phyloP scores from a whole-genome alignment of 2,797 vertebrate species.

The Phaenicophaeus curvirostris region DNA sequence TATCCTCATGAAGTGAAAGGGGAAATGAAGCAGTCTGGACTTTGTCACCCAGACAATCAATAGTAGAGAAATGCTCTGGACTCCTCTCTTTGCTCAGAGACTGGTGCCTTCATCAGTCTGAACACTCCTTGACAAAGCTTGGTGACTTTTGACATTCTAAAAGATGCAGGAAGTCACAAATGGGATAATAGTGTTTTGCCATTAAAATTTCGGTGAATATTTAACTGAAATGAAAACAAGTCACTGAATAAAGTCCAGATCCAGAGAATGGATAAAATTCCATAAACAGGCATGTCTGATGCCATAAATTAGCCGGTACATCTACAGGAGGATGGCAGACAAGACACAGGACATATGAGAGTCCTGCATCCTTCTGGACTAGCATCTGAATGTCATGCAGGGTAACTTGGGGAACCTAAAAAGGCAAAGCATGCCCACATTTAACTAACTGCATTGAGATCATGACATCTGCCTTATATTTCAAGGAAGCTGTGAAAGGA shows the following conservation, averaged over 20 bases:
- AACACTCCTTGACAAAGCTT: neutral
- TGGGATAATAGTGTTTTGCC: neutral
- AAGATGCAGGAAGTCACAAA: neutral
- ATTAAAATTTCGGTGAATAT: neutral
- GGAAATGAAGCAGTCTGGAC: neutral
- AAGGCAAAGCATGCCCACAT: neutral
- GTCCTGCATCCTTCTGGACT: neutral
- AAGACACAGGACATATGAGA: neutral
- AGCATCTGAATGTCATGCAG: neutral
- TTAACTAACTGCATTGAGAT: neutral
- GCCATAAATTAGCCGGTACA: neutral
- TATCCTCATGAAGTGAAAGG: neutral
- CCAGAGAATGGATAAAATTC: neutral
- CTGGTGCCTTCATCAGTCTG: neutral
- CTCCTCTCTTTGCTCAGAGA: neutral
- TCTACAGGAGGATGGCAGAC: neutral
- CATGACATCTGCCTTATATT: neutral
- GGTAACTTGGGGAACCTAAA: neutral
- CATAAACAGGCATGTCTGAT: neutral
- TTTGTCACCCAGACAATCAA: neutral
- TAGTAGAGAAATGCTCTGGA: neutral
- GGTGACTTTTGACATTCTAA: neutral
- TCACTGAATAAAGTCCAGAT: neutral
- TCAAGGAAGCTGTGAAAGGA: neutral
- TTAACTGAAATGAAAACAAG: neutral